phyloP scores from a whole-genome alignment of 2,888 invertebrate genomes.

The Lithophane leautieri region DNA sequence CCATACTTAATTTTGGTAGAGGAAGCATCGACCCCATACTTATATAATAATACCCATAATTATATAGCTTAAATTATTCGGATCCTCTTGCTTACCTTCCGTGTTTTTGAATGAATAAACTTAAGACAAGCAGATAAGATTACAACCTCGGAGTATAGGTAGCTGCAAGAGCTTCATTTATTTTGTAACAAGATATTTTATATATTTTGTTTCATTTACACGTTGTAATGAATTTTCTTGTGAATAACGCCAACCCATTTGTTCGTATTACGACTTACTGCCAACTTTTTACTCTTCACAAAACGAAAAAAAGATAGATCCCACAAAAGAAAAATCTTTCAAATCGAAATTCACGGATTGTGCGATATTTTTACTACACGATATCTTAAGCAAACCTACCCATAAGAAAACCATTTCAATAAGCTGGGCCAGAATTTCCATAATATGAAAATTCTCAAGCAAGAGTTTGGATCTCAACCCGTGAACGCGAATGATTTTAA shows the following conservation, averaged over 20 bases:
- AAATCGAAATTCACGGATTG: background rate
- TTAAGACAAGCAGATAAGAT: background rate
- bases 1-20: too few relatives aligned
- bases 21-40: too few relatives aligned
- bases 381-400: constrained; percentile 7
- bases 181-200: constrained; percentile 11
- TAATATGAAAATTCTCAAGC: constrained; percentile 46
- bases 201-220: constrained; percentile 12
- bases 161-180: constrained; percentile 6
- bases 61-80: too few relatives aligned
- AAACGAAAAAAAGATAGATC: background rate
- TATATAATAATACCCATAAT: too few relatives aligned
- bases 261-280: constrained; percentile 8
- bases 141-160: background rate
- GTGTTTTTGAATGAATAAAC: background rate
- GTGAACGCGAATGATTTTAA: constrained; percentile 55
- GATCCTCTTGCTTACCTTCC: background rate
- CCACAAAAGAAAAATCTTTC: constrained; percentile 14
- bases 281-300: background rate
- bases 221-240: constrained; percentile 18
- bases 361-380: constrained; percentile 11
- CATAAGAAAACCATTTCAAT: constrained; percentile 33
- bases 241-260: constrained; percentile 9
- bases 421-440: constrained; percentile 47
- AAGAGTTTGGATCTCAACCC: constrained; percentile 24